Conservation (phyloP, 1,140 invertebrate genomes). For the Leptinotarsa undecemlineata region DNA sequence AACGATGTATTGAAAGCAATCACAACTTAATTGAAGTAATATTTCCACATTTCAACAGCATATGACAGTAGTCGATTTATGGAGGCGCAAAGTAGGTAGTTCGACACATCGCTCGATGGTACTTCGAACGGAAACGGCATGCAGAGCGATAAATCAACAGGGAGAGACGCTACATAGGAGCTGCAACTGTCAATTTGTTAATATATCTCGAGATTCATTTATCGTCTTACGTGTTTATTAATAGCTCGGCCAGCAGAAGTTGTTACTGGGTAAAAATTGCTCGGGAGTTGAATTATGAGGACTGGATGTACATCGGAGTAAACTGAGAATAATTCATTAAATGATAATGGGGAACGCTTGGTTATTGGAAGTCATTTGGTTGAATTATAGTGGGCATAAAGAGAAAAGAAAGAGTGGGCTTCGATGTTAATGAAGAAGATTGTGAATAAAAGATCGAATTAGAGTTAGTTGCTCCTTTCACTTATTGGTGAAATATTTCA, state of each 20-base stretch:
- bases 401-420: neutral
- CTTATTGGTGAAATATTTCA: too few species aligned
- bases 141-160: constrained; percentile 34
- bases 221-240: constrained; percentile 36
- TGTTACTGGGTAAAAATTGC: constrained; percentile 13
- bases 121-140: constrained; percentile 36
- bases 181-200: constrained; percentile 40
- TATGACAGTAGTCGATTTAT: constrained; percentile 31
- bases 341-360: neutral
- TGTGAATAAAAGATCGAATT: too few species aligned
- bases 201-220: constrained; percentile 35
- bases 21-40: constrained; percentile 34
- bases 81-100: constrained; percentile 29
- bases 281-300: constrained; percentile 9
- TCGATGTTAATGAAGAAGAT: neutral
- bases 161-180: constrained; percentile 34
- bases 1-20: constrained; percentile 31
- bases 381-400: neutral
- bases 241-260: constrained; percentile 21
- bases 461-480: too few species aligned
- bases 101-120: constrained; percentile 30
- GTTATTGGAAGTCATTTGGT: neutral
- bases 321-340: neutral
- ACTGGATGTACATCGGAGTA: constrained; percentile 10
- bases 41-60: constrained; percentile 34